Percentiles rank a stretch among this genome's conserved stretches.
Conservation (phyloP, 2,113 vertebrate genomes). For the Clarias macrocephalus region DNA sequence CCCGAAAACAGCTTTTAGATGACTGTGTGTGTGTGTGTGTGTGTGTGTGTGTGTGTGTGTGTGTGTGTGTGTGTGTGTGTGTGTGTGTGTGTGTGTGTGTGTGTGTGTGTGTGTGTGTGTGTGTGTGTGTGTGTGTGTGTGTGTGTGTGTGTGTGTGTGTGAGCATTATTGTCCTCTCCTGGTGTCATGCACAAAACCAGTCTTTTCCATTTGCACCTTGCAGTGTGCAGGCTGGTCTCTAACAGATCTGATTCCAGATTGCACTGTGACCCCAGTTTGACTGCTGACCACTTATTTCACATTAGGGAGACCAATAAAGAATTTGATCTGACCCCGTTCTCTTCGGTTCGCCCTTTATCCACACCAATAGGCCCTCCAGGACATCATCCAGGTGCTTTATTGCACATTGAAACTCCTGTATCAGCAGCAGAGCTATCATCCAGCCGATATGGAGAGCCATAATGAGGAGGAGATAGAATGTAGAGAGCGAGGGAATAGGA, state of each 20-base stretch:
- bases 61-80: conserved; percentile 18
- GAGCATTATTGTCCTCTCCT: neutral
- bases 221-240: conserved; percentile 21
- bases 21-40: neutral
- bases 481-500: conserved; percentile 40
- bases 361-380: conserved; percentile 66
- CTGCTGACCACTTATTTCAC: conserved; percentile 57
- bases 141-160: conserved; percentile 9
- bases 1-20: neutral
- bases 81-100: neutral
- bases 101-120: conserved; percentile 20
- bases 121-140: conserved; percentile 15
- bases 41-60: conserved; percentile 16
- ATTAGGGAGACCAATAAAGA: conserved; percentile 67
- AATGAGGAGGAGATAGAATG: conserved; percentile 65
- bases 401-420: conserved; percentile 60
- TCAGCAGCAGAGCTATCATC: conserved; percentile 62
- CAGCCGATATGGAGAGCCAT: conserved; percentile 57
- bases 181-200: conserved; percentile 37
- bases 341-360: conserved; percentile 63
- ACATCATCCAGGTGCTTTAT: conserved; percentile 66
- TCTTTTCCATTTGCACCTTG: conserved; percentile 48
- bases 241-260: conserved; percentile 47
- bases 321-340: conserved; percentile 67
- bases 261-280: conserved; percentile 48